Evolutionary conservation across 2,888 invertebrate genomes (phyloP), one percentile per base, ranked within the genome.

Genomic region (Papilio protenor): DNA sequence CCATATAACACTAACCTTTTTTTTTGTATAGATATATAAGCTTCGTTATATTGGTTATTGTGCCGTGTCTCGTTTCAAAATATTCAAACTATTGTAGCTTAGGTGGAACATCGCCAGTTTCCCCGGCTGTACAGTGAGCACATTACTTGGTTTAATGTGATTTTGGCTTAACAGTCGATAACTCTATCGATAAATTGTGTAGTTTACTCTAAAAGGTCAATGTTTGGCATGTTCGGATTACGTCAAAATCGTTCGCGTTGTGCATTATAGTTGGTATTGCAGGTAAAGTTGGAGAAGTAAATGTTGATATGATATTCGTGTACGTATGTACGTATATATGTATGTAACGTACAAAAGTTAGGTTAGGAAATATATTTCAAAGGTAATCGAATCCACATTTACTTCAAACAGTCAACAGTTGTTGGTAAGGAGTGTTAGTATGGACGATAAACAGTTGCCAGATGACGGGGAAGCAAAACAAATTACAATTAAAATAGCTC

Each of bases 381-480:
- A 73, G 57, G 6, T 82, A 61, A 78, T 78, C 78, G 81, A 81
- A 83, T 87, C 86, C 83, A 83, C 91, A 90, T 92, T 92, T 92
- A 92, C 92, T 92, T 91, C 92, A 88, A 82, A 86, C 81, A 81
- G 83, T 84, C 85, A 88, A 82, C 82, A 87, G 88, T 91, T 87
- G 92, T 90, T 91, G 91, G 92, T 91, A 88, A 86, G 78, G 91
- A 89, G 90, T 93, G 94, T 86, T 84, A 88, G 89, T 84, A 92
- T 87, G 90, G 93, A 94, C 94, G 90, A 90, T 92, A 45, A 88
- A 76, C 85, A 89, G 90, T 91, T 90, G 92, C 89, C 88, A 87
- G 90, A 84, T 87, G 93, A 93, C 93, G 93, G 91, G 94, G 94
- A 94, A 94, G 93, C 93, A 92, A 87, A 89, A 40, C 40, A 40